Evolutionary conservation across 2,113 vertebrate species (phyloP), one percentile per base, ranked within the genome.

Genomic region (Lamprotornis superbus): DNA sequence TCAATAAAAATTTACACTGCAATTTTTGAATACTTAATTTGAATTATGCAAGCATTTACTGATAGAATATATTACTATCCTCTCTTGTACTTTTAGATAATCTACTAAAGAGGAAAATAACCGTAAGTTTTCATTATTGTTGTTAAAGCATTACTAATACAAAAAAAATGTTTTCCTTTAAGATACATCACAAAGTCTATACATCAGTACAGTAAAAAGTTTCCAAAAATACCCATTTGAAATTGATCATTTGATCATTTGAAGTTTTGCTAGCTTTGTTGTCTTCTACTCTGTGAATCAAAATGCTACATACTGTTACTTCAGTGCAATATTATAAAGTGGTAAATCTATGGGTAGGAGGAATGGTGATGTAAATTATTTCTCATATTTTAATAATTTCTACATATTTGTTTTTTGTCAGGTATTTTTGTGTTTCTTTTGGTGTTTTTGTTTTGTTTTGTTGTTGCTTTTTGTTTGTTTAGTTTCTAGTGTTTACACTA

Each of bases 91-190:
- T 1, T 33, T 84, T 65, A 88, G n/a, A 27, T 78, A 69, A 76
- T 46, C 15, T 31, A 20, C 4, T 40, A 37, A 77, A 59, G 21
- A 52, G 5, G 14, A 57, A 90, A 82, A 81, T 52, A 78, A 23
- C 7, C 0, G 0, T 46, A 63, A 33, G 9, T 55, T 83, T 71
- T 76, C 30, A 33, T 67, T 67, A 37, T 46, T 79, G 2, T 40
- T 71, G 22, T 37, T 86, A 53, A 7, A 57, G 1, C 2, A 52
- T 52, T 50, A 12, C n/a, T 60, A 35, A 59, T 35, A 15, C 1
- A 71, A 64, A n/a, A 81, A 83, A 24, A 57, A n/a, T 3, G 1
- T 27, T 67, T 68, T 87, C 2, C 30, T 67, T 46, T 67, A 52
- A 57, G 31, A 30, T 64, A 6, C 4, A 57, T 27, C 52, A 5